A percentile compares a stretch with the other conserved stretches of the same genome.
Evolutionary conservation across 1,140 invertebrate species (phyloP).

Genomic region (Cylas formicarius): DNA sequence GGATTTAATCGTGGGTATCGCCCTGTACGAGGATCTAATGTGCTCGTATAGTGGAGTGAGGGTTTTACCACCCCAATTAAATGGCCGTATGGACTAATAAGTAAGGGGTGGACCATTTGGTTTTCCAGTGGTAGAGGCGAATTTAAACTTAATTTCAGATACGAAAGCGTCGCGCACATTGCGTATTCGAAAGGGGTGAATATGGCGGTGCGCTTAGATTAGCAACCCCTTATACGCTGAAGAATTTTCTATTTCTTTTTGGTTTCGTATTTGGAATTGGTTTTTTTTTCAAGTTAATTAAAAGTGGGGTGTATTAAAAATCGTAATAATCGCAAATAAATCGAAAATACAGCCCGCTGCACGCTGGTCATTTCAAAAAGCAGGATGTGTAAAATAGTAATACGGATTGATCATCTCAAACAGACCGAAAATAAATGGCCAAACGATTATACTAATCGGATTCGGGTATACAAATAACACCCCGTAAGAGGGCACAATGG

Average conservation of each 20-base stretch:
- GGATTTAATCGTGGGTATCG: not conserved
- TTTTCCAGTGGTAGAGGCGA: constrained; percentile 3
- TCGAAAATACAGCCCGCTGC: constrained; percentile 6
- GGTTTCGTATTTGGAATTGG: too few species aligned
- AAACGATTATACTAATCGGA: constrained; percentile 34
- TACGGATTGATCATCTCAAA: constrained; percentile 27
- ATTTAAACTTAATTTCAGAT: not conserved
- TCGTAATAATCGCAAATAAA: too few species aligned
- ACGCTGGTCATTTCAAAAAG: constrained; percentile 14
- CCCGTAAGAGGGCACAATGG: constrained; percentile 29
- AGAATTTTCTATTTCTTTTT: too few species aligned
- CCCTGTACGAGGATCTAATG: not conserved
- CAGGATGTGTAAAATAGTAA: constrained; percentile 29
- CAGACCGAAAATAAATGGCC: constrained; percentile 28
- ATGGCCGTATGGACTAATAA: constrained; percentile 5
- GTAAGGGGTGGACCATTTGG: constrained; percentile 3
- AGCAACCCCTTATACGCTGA: too few species aligned
- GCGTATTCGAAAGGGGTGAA: not conserved
- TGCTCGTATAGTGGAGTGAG: too few species aligned
- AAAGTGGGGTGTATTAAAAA: constrained; percentile 19
- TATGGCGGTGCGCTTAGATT: too few species aligned
- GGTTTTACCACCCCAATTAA: constrained; percentile 4
- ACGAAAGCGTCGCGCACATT: too few species aligned
- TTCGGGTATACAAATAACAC: constrained; percentile 32
- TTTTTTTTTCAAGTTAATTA: too few species aligned